Base-by-base conservation (phyloP, 2,888 invertebrate species). In the Heliconius hortense region DNA sequence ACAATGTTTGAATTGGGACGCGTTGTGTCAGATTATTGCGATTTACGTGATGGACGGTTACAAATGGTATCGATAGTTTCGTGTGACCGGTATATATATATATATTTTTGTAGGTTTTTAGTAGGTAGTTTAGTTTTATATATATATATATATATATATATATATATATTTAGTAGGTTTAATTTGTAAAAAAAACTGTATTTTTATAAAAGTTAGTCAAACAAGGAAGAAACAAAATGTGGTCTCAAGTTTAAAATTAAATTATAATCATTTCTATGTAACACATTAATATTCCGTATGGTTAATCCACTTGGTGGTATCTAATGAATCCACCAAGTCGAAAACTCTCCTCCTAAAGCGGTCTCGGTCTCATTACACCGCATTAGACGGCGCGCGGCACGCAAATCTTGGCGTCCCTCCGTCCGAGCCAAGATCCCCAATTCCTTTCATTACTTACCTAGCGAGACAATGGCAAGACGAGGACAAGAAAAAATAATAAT, bases 361-460 rank as follows among this genome's bases (percentile, higher is more conserved):
- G 91, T 92, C 92, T 92, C 91, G 92, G 91, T 92, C 92, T 92
- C 91, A 93, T 93, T 92, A 93, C 89, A 89, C 88, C 88, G 91
- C 90, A 92, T 93, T 92, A 93, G 90, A 86, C 88, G 87, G 81
- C 81, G 90, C 88, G 89, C 89, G 91, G 88, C 91, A 92, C 91
- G 92, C 92, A 92, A 92, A 92, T 93, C 91, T 91, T 88, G 84
- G 84, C 88, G 86, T 90, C 91, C 92, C 90, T 87, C 87, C 85
- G 81, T 84, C 85, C 86, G 84, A 86, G 84, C 86, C 86, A 87
- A 89, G 90, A 89, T 89, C 91, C 93, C 93, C 91, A 92, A 93
- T 93, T 94, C 92, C 91, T 92, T 91, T 93, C 93, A 94, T 93
- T 93, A 92, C 94, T 93, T 93, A 94, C 94, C 92, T 93, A 89